Evolutionary conservation across 2,797 vertebrate genomes (phyloP).

Genomic region (Taeniopygia guttata): DNA sequence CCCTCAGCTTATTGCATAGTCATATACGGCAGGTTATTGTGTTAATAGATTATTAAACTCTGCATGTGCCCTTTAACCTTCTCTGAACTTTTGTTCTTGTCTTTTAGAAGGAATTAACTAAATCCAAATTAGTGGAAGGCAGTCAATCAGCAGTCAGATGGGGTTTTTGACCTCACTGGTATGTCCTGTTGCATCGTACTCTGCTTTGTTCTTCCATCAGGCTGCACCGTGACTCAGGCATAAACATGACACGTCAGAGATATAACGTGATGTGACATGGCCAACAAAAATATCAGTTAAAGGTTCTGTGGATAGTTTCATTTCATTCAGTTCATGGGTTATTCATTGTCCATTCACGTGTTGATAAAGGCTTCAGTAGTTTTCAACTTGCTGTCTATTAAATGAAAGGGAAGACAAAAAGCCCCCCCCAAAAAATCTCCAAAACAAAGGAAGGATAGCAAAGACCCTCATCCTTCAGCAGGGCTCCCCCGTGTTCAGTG

Average conservation of each 20-base stretch:
- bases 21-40: slow-evolving; percentile 11
- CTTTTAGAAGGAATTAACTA: slow-evolving; percentile 17
- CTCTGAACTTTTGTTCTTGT: slow-evolving; percentile 33
- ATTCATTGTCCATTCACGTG: neutral
- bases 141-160: neutral
- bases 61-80: slow-evolving; percentile 16
- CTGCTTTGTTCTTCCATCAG: slow-evolving; percentile 36
- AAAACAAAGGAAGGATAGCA: neutral
- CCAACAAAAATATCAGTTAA: slow-evolving; percentile 35
- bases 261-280: slow-evolving; percentile 1
- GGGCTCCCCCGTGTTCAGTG: neutral
- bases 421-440: neutral
- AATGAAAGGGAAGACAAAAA: neutral
- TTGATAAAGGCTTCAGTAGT: neutral
- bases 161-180: neutral
- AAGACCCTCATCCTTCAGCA: neutral
- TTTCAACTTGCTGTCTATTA: slow-evolving; percentile 15
- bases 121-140: slow-evolving; percentile 20
- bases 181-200: neutral
- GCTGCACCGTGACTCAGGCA: slow-evolving; percentile 33
- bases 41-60: slow-evolving; percentile 33
- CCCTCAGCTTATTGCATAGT: slow-evolving; percentile 4
- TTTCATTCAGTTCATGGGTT: neutral
- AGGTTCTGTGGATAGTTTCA: neutral
- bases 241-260: slow-evolving; percentile 24